These are phyloP conservation scores for Acholoe squamosa DNA, from an alignment of 2,888 invertebrate genomes.

Conservation along the genomic window DNA sequence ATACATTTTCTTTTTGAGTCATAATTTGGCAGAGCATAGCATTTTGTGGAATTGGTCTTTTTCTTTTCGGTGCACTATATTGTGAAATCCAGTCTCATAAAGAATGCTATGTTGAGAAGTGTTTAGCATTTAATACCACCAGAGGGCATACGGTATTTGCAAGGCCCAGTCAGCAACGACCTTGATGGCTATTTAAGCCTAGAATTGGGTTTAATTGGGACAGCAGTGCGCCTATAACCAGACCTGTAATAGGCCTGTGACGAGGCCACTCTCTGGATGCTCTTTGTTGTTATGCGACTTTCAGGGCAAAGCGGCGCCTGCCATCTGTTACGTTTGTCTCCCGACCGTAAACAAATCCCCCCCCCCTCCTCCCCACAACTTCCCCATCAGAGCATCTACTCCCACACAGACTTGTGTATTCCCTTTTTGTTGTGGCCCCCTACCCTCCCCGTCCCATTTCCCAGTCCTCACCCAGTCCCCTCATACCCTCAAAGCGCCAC, in stretches of 20 bases:
- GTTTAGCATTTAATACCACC: background rate
- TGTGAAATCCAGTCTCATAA: background rate
- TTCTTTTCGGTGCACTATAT: background rate
- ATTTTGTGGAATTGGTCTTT: background rate
- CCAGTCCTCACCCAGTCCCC: too few species aligned
- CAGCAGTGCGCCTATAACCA: background rate
- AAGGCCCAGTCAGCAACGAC: background rate
- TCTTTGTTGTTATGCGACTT: background rate
- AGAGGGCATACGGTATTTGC: background rate
- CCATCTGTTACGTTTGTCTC: conserved; percentile 46
- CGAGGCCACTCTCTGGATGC: too few species aligned
- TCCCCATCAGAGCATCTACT: background rate
- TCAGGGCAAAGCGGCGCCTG: background rate
- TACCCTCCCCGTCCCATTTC: too few species aligned
- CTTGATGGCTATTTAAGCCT: conserved; percentile 9
- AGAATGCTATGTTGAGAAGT: background rate
- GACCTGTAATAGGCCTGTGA: background rate
- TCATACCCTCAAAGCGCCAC: too few species aligned
- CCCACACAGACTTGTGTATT: too few species aligned
- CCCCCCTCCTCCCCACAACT: background rate
- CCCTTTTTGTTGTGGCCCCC: too few species aligned
- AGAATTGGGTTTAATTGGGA: conserved; percentile 28
- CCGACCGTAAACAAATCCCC: conserved; percentile 33
- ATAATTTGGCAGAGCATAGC: background rate
- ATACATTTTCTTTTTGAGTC: background rate